Evolutionary conservation across 2,797 vertebrate genomes (phyloP).

Genomic region (Notolepis coatsorum): DNA sequence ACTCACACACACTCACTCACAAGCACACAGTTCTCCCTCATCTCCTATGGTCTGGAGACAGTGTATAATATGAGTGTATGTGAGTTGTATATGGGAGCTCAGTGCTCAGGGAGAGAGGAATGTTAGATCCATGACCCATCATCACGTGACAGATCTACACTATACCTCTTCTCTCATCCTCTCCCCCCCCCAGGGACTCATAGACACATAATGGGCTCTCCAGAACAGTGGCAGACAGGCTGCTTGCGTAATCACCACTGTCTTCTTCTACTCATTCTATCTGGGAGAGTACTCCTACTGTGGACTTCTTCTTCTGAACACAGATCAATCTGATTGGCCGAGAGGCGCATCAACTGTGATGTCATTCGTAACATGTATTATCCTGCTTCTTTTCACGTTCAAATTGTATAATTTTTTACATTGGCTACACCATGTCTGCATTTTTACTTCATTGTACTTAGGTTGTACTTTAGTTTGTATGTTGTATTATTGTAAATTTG

Average conservation of each 20-base stretch:
- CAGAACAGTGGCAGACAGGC: conserved; percentile 37
- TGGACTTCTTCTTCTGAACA: too few relatives aligned
- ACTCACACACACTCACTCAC: background rate
- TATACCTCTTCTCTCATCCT: conserved; percentile 41
- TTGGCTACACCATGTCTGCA: too few relatives aligned
- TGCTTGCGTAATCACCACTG: conserved; percentile 27
- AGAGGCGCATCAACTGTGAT: too few relatives aligned
- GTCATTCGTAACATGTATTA: too few relatives aligned
- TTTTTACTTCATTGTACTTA: too few relatives aligned
- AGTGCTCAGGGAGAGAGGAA: conserved; percentile 53
- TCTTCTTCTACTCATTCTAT: conserved; percentile 15
- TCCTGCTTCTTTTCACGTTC: too few relatives aligned
- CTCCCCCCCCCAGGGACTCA: conserved; percentile 32
- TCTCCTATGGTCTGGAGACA: conserved; percentile 64
- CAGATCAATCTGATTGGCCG: too few relatives aligned
- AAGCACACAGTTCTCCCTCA: conserved; percentile 31
- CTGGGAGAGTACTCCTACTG: background rate
- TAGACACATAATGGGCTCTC: conserved; percentile 33
- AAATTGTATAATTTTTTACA: too few relatives aligned
- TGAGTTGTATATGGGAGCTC: conserved; percentile 48
- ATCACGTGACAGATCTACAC: conserved; percentile 42
- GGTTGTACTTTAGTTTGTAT: too few relatives aligned
- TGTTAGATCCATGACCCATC: conserved; percentile 49
- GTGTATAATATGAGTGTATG: too few relatives aligned
- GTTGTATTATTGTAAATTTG: too few relatives aligned